Percentiles rank a stretch among this genome's conserved stretches.
Evolutionary conservation across 2,113 vertebrate genomes (phyloP).

Genomic region (Mionectes macconnelli): DNA sequence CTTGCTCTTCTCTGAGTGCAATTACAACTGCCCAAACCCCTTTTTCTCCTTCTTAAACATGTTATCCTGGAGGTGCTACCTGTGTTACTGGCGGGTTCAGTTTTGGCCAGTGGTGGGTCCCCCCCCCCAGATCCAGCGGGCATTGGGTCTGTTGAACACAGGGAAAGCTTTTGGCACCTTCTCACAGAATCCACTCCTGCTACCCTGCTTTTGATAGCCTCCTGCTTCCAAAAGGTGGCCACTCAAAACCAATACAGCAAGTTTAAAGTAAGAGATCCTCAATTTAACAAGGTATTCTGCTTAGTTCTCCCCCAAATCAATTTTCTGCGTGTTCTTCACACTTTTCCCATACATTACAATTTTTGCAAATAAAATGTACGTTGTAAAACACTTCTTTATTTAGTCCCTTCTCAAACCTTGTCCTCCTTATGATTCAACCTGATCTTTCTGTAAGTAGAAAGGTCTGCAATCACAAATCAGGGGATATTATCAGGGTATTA

Average conservation of each 20-base stretch:
- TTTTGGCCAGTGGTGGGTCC: background rate
- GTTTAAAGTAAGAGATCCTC: background rate
- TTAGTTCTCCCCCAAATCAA: background rate
- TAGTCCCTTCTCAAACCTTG: background rate
- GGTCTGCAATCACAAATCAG: background rate
- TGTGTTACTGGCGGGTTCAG: background rate
- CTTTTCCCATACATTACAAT: background rate
- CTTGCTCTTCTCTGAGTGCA: background rate
- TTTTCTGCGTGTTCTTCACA: background rate
- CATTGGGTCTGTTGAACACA: background rate
- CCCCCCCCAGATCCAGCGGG: background rate
- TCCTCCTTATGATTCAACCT: background rate
- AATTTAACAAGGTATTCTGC: background rate
- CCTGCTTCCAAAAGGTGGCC: background rate
- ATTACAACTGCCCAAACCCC: background rate
- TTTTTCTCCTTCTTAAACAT: background rate
- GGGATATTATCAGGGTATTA: background rate
- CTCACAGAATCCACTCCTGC: background rate
- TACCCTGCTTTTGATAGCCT: too few species aligned
- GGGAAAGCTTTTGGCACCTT: background rate
- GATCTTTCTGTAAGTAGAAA: background rate
- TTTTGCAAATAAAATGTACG: background rate
- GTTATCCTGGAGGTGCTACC: background rate
- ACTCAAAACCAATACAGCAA: background rate
- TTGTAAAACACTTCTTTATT: background rate